Evolutionary conservation across 92 coral and sea anemone species (phyloP), one percentile per base, ranked within the genome.

Genomic region (Montipora capitata): DNA sequence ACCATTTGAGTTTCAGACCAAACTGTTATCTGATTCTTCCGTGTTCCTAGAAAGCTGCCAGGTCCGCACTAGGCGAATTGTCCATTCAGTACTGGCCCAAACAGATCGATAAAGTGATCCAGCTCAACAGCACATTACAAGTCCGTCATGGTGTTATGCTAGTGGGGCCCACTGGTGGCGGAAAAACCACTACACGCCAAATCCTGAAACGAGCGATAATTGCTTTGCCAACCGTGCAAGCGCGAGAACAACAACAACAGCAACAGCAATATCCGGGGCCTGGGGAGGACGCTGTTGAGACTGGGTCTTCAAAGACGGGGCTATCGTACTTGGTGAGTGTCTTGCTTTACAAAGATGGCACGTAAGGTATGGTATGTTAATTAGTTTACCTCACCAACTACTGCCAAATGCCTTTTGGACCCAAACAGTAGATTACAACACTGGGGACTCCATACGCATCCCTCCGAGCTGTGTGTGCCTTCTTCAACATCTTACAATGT

Each of bases 101-200:
- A 1, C 99, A 97, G 81, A 79, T 97, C 12, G 95, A 94, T 51
- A 95, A 97, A 71, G 98, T 97, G 52, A 82, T 93, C 39, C 95
- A 94, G 89, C 62, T 96, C 1, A 82, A 94, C 92, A 91, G 94
- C 67, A 97, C 95, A 20, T 88, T 97, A n/a, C 87, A 92, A 57
- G 98, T 93, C 13, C 95, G 98, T 1, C 92, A 94, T 44, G 99
- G 99, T 2, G 92, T 97, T 10, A 96, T 96, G 93, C 79, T 97
- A 17, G 98, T 97, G 17, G 99, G 99, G 0, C 97, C 98, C 10
- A 93, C 99, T 10, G 99, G 99, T 10, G 98, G 99, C 57, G 99
- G 99, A 10, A 97, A 97, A 87, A 97, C 99, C 59, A 92, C 96
- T 14, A 93, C 91, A n/a, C 87, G 98, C 51, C 94, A 91, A 82